Evolutionary conservation across 2,797 vertebrate genomes (phyloP).

Genomic region (Capromys pilorides): DNA sequence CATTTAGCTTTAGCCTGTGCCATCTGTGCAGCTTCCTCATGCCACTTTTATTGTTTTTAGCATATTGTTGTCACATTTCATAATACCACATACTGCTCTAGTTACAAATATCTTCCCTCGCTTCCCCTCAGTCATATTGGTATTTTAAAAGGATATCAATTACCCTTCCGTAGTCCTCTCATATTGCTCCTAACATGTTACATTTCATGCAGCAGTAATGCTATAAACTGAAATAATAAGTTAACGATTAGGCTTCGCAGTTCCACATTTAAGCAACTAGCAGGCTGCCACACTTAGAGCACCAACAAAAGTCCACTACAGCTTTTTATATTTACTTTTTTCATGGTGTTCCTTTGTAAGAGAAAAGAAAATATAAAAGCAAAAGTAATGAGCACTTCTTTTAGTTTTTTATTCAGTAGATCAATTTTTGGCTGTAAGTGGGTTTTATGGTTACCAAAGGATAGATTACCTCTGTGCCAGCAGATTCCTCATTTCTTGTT

Average conservation of each 20-base stretch:
- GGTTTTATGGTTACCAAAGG: slow-evolving; percentile 77
- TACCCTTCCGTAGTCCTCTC: slow-evolving; percentile 73
- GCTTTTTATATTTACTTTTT: slow-evolving; percentile 63
- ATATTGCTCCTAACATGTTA: slow-evolving; percentile 26
- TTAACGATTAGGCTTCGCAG: slow-evolving; percentile 66
- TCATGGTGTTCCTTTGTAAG: slow-evolving; percentile 54
- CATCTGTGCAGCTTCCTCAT: too few species aligned
- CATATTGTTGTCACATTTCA: slow-evolving; percentile 83
- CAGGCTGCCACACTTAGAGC: slow-evolving; percentile 59
- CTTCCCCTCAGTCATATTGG: slow-evolving; percentile 54
- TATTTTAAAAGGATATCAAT: slow-evolving; percentile 81
- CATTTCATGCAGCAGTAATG: slow-evolving; percentile 61
- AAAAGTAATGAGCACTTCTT: slow-evolving; percentile 79
- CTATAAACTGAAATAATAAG: slow-evolving; percentile 56
- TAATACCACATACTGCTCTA: slow-evolving; percentile 86
- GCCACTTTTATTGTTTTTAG: slow-evolving; percentile 83
- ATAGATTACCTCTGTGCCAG: slow-evolving; percentile 76
- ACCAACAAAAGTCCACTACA: slow-evolving; percentile 57
- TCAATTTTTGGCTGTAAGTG: slow-evolving; percentile 78
- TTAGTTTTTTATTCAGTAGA: slow-evolving; percentile 62
- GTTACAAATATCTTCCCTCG: slow-evolving; percentile 58
- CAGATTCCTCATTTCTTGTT: slow-evolving; percentile 60
- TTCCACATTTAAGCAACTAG: slow-evolving; percentile 67
- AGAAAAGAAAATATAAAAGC: slow-evolving; percentile 45
- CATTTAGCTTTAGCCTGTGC: too few species aligned